Base-by-base conservation (phyloP, 1,140 invertebrate genomes). In the Drosophila asahinai region DNA sequence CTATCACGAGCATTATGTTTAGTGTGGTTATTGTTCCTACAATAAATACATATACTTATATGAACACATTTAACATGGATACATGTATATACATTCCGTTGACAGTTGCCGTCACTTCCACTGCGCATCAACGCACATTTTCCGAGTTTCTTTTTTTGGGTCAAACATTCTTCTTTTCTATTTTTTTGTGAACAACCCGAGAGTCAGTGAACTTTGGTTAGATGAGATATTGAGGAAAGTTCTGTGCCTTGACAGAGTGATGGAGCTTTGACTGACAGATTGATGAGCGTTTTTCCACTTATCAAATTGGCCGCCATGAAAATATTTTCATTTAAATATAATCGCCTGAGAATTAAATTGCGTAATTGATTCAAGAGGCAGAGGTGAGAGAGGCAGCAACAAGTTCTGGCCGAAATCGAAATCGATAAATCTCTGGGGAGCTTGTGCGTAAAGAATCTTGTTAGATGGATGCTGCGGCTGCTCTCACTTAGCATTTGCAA, bases 191-290 rank as follows among this genome's bases (percentile, higher is more conserved):
- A 40, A 43, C 51, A 40, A 43, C 5, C 25, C 8, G 11, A 61
- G 30, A 67, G 77, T 84, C 78, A 90, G 62, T 90, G 81, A 81
- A 89, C 84, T 90, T 76, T 79, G 52, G 42, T 67, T 43, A 43
- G 76, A 72, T 64, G 49, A 68, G 64, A 72, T 51, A 72, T 72
- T 73, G 48, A 47, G 27, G 68, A 73, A 74, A 73, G 47, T 74
- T 74, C 40, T 63, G 33, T 40, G 36, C 15, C 63, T 47, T 59
- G 71, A 47, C 70, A 48, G 40, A 47, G n/a, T 77, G 58, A 48
- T 73, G 47, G 70, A 38, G 33, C 30, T 47, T 17, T 8, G 30
- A 42, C 52, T 51, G 81, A 45, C 64, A 49, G 60, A 65, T 66
- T 66, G 57, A 61, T 66, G 78, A 59, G 71, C 38, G 15, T 12